Percentiles rank a stretch among this genome's conserved stretches.
These are phyloP conservation scores for Dallia pectoralis DNA, from an alignment of 2,797 vertebrate species.

Conservation along the genomic window DNA sequence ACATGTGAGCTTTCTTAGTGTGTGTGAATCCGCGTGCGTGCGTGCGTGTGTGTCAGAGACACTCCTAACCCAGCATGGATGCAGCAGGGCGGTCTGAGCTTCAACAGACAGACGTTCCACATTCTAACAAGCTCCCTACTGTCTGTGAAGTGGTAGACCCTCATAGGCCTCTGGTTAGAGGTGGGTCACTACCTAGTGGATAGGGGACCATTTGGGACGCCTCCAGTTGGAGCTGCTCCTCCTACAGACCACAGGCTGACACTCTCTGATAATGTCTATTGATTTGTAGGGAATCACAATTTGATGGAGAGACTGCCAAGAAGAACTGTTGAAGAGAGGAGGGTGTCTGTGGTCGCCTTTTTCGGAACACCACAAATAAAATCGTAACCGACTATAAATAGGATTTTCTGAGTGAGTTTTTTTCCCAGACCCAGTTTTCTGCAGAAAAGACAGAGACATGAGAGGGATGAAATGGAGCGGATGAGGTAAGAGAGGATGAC, in stretches of 20 bases:
- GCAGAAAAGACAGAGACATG: too few species aligned
- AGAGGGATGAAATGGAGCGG: neutral
- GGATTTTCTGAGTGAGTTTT: neutral
- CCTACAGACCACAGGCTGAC: conserved; percentile 74
- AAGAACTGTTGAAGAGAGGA: conserved; percentile 21
- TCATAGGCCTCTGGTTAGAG: neutral
- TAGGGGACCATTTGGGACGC: neutral
- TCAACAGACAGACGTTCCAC: conserved; percentile 64
- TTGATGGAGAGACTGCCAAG: conserved; percentile 61
- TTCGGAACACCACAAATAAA: conserved; percentile 2
- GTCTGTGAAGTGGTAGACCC: neutral
- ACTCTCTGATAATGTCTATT: conserved; percentile 82
- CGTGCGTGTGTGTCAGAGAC: neutral
- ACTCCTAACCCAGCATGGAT: conserved; percentile 59
- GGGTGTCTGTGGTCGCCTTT: conserved; percentile 9
- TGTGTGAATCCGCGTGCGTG: neutral
- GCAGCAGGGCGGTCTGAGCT: conserved; percentile 66
- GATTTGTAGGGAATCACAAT: conserved; percentile 75
- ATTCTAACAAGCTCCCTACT: neutral
- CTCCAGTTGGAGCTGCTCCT: conserved; percentile 26
- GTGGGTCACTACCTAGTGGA: neutral
- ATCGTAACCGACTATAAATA: neutral
- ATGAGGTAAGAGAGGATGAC: too few species aligned
- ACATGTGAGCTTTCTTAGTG: neutral
- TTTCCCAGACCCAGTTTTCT: neutral